Percentiles rank a stretch among this genome's conserved stretches.
These are phyloP conservation scores for Alligator sinensis DNA, from an alignment of 2,113 vertebrate genomes.

Conservation along the genomic window DNA sequence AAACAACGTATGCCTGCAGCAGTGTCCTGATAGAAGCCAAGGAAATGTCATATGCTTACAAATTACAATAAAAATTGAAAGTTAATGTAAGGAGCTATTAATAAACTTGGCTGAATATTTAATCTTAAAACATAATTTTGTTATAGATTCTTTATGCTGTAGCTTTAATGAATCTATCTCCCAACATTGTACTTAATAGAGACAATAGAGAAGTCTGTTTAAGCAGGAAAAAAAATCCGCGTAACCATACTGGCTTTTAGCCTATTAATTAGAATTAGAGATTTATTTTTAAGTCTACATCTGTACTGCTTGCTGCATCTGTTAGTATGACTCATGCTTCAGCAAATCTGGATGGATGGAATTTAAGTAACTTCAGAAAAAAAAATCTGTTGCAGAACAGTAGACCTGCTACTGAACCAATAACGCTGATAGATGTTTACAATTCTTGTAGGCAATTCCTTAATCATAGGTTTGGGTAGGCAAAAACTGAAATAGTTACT, in stretches of 20 bases:
- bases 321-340: conserved; percentile 33
- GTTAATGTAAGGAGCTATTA: not conserved
- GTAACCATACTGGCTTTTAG: not conserved
- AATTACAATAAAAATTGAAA: not conserved
- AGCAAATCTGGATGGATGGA: conserved; percentile 6
- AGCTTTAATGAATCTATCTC: not conserved
- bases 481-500: not conserved
- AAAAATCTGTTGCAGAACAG: conserved; percentile 16
- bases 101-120: not conserved
- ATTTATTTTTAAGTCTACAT: conserved; percentile 45
- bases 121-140: not conserved
- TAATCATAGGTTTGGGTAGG: conserved; percentile 4
- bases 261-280: conserved; percentile 29
- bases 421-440: not conserved
- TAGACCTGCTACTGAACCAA: conserved; percentile 11
- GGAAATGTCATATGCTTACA: not conserved
- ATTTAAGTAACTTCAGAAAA: conserved; percentile 7
- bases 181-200: not conserved
- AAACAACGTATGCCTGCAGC: not conserved
- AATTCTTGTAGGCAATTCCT: not conserved
- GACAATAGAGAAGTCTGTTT: conserved; percentile 17
- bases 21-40: not conserved
- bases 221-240: not conserved
- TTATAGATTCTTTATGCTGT: not conserved
- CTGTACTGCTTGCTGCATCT: conserved; percentile 23